Base-by-base conservation (phyloP, 2,888 invertebrate genomes). In the Spilarctia lutea region DNA sequence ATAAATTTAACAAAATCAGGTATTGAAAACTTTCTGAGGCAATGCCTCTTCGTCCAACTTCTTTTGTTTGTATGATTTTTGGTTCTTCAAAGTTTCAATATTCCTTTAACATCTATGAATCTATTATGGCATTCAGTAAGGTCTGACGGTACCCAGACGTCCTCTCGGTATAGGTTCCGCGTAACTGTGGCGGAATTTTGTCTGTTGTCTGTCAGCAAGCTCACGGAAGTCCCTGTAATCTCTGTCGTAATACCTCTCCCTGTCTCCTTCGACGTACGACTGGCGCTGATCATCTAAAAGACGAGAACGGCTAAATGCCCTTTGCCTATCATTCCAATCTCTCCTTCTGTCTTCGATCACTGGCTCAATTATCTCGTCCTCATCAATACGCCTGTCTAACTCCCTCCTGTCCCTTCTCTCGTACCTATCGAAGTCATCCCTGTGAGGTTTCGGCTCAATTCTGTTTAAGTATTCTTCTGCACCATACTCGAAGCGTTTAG, bases 171-270 rank as follows among this genome's bases (percentile, higher is more conserved):
- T 96, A 30, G 97, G 97, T 83, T 97, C 97, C n/a, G 97, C 97
- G 85, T 97, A 97, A 87, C 97, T 97, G 86, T 97, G 97, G 72
- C 97, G 95, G 89, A 95, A 95, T 83, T 96, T 95, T n/a, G 92
- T 89, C 86, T 92, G 94, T 79, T 93, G 94, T 48, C 96, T 83
- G 20, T 95, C 95, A 3, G 94, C 89, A 20, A 95, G 86, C 35
- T 96, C 95, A 42, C 93, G 93, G 85, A 93, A 94, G 52, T 96
- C 96, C 78, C 95, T 87, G 79, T 93, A 95, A 72, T 96, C 95
- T 71, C 94, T 87, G n/a, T 96, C 96, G 74, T 92, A 94, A 83
- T 91, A 96, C 72, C 93, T 89, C 42, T 94, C 94, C 48, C 94
- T 88, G 72, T 94, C 94, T 1, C 93, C 94, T 70, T 95, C 96